Base-by-base conservation (phyloP, 2,888 invertebrate genomes). In the Netelia inedita region DNA sequence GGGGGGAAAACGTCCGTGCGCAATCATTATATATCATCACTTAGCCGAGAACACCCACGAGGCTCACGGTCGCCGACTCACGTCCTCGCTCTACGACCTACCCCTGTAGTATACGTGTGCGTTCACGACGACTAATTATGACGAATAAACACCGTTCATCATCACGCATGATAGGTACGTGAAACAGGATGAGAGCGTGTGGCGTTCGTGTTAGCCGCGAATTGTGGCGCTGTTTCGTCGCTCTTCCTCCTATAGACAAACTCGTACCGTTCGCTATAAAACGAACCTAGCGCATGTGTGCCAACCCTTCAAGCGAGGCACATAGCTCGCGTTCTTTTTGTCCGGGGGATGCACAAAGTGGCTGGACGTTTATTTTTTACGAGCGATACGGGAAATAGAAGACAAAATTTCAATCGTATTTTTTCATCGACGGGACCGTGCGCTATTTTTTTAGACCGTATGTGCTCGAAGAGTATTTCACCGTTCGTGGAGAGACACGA, bases 131-230 rank as follows among this genome's bases (percentile, higher is more conserved):
- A 79, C 87, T 89, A 88, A 89, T 89, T 88, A 87, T 89, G 89
- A 89, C 88, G 82, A 88, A 89, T 88, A 87, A 88, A 87, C 87
- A 85, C 85, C 82, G 87, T 89, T 88, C 85, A 87, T 88, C 85
- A 87, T 88, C 89, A 89, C 78, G 59, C 65, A 46, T 35, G 78
- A 46, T 46, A 57, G 66, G 65, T 66, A 55, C 23, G 69, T 63
- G 89, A 83, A 85, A 86, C 82, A 82, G 82, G 65, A 65, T 57
- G 53, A 11, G 16, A 63, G 43, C 14, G n/a, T 8, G 14, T 11
- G 16, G 3, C 46, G 14, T 14, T 46, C 46, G 46, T 11, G 46
- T 46, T 46, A 14, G 11, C 10, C 14, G 8, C 10, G 46, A 46
- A 46, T 46, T 14, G 46, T 35, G 6, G 3, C 5, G 10, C 46